Evolutionary conservation across 2,888 invertebrate genomes (phyloP).

Genomic region (Philhelius pedissequus): DNA sequence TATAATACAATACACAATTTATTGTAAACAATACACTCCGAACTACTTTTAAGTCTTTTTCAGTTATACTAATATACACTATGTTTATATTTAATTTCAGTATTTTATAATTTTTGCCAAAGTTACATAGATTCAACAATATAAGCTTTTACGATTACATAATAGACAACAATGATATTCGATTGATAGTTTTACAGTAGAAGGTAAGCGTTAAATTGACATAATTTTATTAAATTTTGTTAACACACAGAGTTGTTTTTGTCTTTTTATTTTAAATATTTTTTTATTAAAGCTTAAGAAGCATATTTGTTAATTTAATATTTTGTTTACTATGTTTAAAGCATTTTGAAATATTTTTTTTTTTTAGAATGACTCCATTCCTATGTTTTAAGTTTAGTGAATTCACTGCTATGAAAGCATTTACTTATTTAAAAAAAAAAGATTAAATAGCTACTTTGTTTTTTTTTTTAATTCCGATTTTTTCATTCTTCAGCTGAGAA

Average conservation of each 20-base stretch:
- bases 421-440: neutral
- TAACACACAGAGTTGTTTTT: constrained; percentile 22
- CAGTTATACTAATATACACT: neutral
- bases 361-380: neutral
- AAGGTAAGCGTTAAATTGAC: constrained; percentile 57
- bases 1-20: constrained; percentile 4
- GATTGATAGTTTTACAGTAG: constrained; percentile 36
- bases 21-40: constrained; percentile 45
- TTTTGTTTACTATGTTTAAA: constrained; percentile 42
- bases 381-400: constrained; percentile 1
- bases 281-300: constrained; percentile 39
- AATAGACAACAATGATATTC: constrained; percentile 62
- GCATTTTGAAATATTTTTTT: constrained; percentile 4
- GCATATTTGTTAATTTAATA: constrained; percentile 9
- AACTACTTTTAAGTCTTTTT: constrained; percentile 53
- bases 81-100: constrained; percentile 16
- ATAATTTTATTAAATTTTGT: constrained; percentile 17
- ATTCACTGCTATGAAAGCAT: constrained; percentile 39
- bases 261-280: neutral
- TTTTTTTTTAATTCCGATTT: constrained; percentile 6
- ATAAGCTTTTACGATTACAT: constrained; percentile 34
- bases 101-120: constrained; percentile 9
- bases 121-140: constrained; percentile 48
- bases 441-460: too few species aligned
- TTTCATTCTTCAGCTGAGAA: neutral